Conservation (phyloP, 2,113 vertebrate genomes). For the Castor canadensis region DNA sequence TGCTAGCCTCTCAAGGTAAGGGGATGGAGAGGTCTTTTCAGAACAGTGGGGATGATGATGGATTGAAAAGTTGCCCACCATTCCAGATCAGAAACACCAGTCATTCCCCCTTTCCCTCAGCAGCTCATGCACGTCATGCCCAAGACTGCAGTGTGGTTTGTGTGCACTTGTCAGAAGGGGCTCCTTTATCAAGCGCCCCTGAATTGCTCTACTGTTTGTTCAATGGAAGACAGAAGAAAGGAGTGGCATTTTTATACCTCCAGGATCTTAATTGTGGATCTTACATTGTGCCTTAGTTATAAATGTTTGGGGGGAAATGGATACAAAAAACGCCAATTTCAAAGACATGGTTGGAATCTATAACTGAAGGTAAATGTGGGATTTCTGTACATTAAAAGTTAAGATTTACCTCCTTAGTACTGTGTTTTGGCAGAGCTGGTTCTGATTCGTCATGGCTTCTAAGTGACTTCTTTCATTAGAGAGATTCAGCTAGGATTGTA, state of each 20-base stretch:
- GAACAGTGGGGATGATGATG: background rate
- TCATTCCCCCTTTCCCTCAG: too few species aligned
- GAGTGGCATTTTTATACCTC: background rate
- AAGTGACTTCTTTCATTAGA: background rate
- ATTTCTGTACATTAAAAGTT: background rate
- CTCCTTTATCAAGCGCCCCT: fast-evolving
- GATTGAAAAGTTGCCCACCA: background rate
- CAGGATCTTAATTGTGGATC: too few species aligned
- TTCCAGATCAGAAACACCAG: too few species aligned
- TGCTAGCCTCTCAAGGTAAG: background rate
- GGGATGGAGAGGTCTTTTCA: background rate
- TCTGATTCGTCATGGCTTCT: background rate
- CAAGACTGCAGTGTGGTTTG: too few species aligned
- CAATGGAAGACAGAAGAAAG: background rate
- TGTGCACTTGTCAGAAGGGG: background rate
- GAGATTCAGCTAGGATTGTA: background rate
- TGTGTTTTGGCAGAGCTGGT: background rate
- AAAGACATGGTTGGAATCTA: background rate
- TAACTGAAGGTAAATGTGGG: background rate
- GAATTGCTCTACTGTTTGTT: background rate
- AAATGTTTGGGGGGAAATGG: background rate
- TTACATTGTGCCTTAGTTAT: background rate
- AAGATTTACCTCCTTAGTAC: too few species aligned
- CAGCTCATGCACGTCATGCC: too few species aligned
- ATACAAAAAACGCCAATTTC: background rate